Evolutionary conservation across 2,113 vertebrate species (phyloP), one percentile per base, ranked within the genome.

Genomic region (Coreoperca whiteheadi): DNA sequence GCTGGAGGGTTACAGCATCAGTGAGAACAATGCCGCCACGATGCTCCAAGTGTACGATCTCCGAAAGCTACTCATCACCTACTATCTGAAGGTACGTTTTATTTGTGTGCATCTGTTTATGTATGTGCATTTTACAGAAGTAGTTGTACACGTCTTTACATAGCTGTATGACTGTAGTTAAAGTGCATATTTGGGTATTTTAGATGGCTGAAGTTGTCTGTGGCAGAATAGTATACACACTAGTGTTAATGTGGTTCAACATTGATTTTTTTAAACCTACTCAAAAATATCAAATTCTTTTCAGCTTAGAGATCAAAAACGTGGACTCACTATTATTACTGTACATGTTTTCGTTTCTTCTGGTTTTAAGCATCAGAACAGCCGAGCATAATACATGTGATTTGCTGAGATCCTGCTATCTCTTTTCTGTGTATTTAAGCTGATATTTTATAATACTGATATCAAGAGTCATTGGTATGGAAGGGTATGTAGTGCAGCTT

Each of bases 41-140:
- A 98, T 99, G 97, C 96, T 99, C 82, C 98, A 99, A 65, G 97
- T 99, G 72, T 99, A 98, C 0, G 98, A 99, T 59, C 96, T 99
- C 39, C 96, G 98, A 37, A 98, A 98, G 92, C 95, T 98, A 64
- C 97, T 99, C 20, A 94, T 99, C 92, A 97, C 97, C 80, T 99
- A 97, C 92, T 99, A 99, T 43, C 87, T 99, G 77, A 99, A 99
- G 98, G 98, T 99, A 94, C 0, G 46, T 2, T 30, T 28, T n/a
- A 37, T 46, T 5, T 23, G 4, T 10, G 0, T 43, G 4, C 11
- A 43, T 32, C 9, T 21, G 1, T 20, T 6, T 1, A 6, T 66
- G 8, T 25, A 9, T 23, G n/a, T 34, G 9, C 34, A 41, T 37
- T 56, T 25, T 51, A 25, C 21, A 63, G 28, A 63, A 7, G 41